Evolutionary conservation across 2,797 vertebrate genomes (phyloP), one percentile per base, ranked within the genome.

Genomic region (Esox masquinongy): DNA sequence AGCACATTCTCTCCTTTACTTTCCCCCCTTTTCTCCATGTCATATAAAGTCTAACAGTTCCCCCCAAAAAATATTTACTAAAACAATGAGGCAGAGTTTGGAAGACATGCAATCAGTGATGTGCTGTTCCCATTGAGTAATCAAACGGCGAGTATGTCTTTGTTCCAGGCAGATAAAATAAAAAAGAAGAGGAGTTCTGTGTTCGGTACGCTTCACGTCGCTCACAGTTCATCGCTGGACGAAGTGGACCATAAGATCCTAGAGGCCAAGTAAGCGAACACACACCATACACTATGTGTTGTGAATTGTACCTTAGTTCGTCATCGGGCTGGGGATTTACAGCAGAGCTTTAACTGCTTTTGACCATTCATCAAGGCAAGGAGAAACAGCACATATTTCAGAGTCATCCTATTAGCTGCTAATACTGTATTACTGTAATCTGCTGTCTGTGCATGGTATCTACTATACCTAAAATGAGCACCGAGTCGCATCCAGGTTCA

Each of bases 241-340:
- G 97, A 99, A 89, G 97, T 99, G 84, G 98, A 99, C 91, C 98
- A 99, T 92, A 99, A 99, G 93, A 99, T 99, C 89, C 95, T 99
- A 81, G 97, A 98, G 91, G 98, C 98, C 87, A 99, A 99, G 98
- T 99, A 94, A 95, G 96, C 76, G 53, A 39, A 67, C 64, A 51
- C 63, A n/a, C 59, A 74, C 39, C 34, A 39, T 70, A 74, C 15
- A 61, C 29, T 66, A n/a, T n/a, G n/a, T n/a, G 51, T 19, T 17
- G 59, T 74, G 39, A 64, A 26, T 59, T 34, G 51, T 56, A 6
- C 39, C 39, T 43, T 43, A 43, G 39, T 43, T 43, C 15, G 19
- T 31, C 5, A 59, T 15, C 5, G 31, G 17, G 24, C 31, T 56
- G 51, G 24, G 7, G 29, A n/a, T 74, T 22, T 47, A 24, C 4